Percentiles rank a stretch among this genome's conserved stretches.
Evolutionary conservation across 2,888 invertebrate species (phyloP).

Genomic region (Orthosia gothica): DNA sequence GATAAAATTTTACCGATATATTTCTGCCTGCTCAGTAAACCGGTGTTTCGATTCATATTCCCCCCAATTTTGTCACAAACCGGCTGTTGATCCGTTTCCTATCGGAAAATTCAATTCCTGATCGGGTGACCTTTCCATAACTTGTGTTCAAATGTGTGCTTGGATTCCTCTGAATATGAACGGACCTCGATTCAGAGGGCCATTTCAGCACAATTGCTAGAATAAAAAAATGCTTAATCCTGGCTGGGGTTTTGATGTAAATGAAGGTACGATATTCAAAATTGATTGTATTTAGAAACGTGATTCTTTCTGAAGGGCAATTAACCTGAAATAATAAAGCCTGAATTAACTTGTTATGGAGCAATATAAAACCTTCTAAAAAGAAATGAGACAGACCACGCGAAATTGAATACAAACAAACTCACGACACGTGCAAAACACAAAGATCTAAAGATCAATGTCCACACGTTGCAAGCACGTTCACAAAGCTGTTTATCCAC

Average conservation of each 20-base stretch:
- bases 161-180: slow-evolving; percentile 46
- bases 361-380: background rate
- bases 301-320: slow-evolving; percentile 13
- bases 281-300: slow-evolving; percentile 18
- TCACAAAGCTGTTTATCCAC: slow-evolving; percentile 31
- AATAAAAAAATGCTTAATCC: slow-evolving; percentile 1
- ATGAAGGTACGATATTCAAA: slow-evolving; percentile 23
- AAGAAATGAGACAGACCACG: background rate
- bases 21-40: slow-evolving; percentile 37
- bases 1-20: slow-evolving; percentile 36
- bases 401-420: slow-evolving; percentile 12
- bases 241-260: background rate
- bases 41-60: slow-evolving; percentile 44
- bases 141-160: slow-evolving; percentile 55
- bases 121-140: slow-evolving; percentile 51
- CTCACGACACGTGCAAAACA: slow-evolving; percentile 14
- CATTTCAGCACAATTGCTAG: slow-evolving; percentile 19
- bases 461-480: slow-evolving; percentile 12
- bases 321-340: slow-evolving; percentile 30
- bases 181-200: slow-evolving; percentile 19
- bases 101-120: slow-evolving; percentile 53
- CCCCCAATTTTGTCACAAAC: slow-evolving; percentile 46
- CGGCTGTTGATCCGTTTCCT: slow-evolving; percentile 41
- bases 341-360: background rate
- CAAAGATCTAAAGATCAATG: slow-evolving; percentile 31